A percentile compares a stretch with the other conserved stretches of the same genome.
Evolutionary conservation across 2,888 invertebrate genomes (phyloP).

Genomic region (Dione vanillae): DNA sequence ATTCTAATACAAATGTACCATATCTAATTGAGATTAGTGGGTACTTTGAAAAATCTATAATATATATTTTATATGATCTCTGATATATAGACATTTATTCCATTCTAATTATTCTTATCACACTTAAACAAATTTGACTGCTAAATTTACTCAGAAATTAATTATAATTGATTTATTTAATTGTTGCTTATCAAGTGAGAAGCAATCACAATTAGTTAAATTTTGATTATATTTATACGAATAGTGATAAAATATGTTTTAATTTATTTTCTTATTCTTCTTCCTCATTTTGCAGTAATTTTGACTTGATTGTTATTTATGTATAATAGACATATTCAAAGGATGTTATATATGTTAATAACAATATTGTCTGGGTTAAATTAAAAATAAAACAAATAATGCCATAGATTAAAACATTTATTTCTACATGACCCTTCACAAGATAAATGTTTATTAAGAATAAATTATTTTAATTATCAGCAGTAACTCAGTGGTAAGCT

Average conservation of each 20-base stretch:
- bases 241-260: neutral
- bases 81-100: neutral
- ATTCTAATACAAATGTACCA: neutral
- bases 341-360: neutral
- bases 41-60: neutral
- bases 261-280: neutral
- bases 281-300: neutral
- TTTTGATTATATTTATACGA: neutral
- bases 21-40: neutral
- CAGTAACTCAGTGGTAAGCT: too few relatives aligned
- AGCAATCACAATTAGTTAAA: neutral
- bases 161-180: neutral
- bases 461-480: too few relatives aligned
- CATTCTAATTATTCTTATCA: neutral
- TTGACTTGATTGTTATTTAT: neutral
- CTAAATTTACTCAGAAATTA: neutral
- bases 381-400: too few relatives aligned
- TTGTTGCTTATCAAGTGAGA: constrained; percentile 2
- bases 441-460: too few relatives aligned
- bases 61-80: neutral
- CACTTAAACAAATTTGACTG: neutral
- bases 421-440: too few relatives aligned
- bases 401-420: too few relatives aligned
- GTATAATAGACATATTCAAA: neutral
- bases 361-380: too few relatives aligned